Base-by-base conservation (phyloP, 2,888 invertebrate species). In the Biston betularia region DNA sequence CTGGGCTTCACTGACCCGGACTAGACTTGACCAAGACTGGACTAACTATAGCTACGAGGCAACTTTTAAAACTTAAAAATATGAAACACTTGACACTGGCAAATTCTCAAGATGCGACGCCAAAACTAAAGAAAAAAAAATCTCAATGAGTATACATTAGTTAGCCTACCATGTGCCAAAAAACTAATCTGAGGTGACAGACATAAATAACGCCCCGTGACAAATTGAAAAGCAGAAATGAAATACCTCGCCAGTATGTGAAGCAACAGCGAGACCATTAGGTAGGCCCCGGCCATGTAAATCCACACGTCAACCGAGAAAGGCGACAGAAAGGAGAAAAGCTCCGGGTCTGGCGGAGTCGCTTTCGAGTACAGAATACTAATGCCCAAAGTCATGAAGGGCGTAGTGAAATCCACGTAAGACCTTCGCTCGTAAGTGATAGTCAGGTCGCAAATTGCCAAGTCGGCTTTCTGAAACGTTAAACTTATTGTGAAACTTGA, bases 331-430 rank as follows among this genome's bases (percentile, higher is more conserved):
- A 99, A 99, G 15, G 98, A 97, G 90, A 98, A 98, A 40, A 98
- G 92, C 84, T 97, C 96, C 46, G 98, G 97, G 11, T 96, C 95
- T 50, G 96, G 95, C 67, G 96, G 96, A 69, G 95, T 95, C 6
- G 98, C 96, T 80, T 97, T 97, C 78, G 96, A 96, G 92, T 96
- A 98, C 71, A 98, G 88, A 84, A 99, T 98, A 79, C 98, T 97
- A 76, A 98, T 98, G 68, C 98, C 98, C 70, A 99, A 93, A 76
- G 98, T 98, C 98, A 99, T 99, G 89, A 99, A 99, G 0, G 99
- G 99, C 92, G 98, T 98, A 0, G 98, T 98, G 87, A 99, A 99
- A 88, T 98, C 98, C 15, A 98, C 98, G 44, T 96, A 96, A 73
- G 96, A 95, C 75, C 98, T 96, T 62, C 99, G 94, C 63, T 97